Percentiles rank a stretch among this genome's conserved stretches.
phyloP scores from a whole-genome alignment of 2,113 vertebrate species.

The Grus americana region DNA sequence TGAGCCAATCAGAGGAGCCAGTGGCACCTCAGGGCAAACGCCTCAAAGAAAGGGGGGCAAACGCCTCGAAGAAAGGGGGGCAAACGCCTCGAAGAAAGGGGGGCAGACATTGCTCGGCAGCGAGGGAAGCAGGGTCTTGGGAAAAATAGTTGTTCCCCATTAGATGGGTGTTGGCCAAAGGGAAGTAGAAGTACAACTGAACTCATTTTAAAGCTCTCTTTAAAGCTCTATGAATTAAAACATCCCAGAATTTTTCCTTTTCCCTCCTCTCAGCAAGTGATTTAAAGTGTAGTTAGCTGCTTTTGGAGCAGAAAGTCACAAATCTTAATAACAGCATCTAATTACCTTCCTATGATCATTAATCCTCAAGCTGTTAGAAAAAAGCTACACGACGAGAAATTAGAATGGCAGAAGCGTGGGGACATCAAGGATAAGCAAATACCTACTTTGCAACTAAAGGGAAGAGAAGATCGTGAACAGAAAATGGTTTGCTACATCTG shows the following conservation, averaged over 20 bases:
- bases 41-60: too few relatives aligned
- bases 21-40: fast-evolving
- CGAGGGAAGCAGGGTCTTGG: too few relatives aligned
- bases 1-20: fast-evolving
- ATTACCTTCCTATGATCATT: background rate
- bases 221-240: background rate
- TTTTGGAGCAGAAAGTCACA: background rate
- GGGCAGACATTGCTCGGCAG: background rate
- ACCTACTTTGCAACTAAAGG: background rate
- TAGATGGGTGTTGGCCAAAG: background rate
- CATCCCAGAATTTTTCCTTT: background rate
- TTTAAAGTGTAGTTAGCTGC: background rate
- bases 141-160: background rate
- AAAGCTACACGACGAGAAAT: background rate
- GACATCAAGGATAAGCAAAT: background rate
- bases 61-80: fast-evolving
- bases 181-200: background rate
- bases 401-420: background rate
- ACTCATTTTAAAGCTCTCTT: background rate
- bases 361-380: background rate
- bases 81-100: too few relatives aligned
- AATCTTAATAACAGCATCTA: background rate
- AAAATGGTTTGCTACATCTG: background rate
- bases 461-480: background rate
- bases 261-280: background rate